These are phyloP conservation scores for Drosophila incognita DNA, from an alignment of 2,888 invertebrate species.

Conservation along the genomic window DNA sequence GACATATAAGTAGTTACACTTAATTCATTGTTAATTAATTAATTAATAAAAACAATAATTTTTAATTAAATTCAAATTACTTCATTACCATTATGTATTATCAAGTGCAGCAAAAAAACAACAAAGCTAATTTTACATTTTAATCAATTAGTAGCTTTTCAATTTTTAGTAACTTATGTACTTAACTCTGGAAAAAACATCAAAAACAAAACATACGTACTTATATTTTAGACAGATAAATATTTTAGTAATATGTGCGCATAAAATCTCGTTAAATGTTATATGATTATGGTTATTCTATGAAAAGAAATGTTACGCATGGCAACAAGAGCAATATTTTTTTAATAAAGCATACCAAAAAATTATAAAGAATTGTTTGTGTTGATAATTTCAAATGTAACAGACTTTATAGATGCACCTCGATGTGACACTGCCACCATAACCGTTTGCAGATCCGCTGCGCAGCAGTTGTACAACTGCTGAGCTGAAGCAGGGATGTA, in stretches of 20 bases:
- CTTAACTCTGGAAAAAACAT: conserved; percentile 20
- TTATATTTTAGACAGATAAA: conserved; percentile 48
- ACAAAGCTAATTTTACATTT: conserved; percentile 41
- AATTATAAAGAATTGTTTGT: not conserved
- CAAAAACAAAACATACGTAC: not conserved
- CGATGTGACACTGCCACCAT: not conserved
- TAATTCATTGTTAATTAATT: conserved; percentile 55
- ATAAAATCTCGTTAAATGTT: conserved; percentile 65
- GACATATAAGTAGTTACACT: conserved; percentile 71
- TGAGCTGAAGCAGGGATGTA: not conserved
- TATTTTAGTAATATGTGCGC: conserved; percentile 47
- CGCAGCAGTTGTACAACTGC: not conserved
- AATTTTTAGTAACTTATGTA: conserved; percentile 43
- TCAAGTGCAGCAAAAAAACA: conserved; percentile 27
- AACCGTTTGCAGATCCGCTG: not conserved
- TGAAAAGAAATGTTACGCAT: conserved; percentile 69
- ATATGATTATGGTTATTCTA: conserved; percentile 63
- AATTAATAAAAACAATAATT: conserved; percentile 46
- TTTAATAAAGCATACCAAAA: conserved; percentile 70
- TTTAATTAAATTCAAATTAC: conserved; percentile 43
- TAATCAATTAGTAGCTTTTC: conserved; percentile 46
- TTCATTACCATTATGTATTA: conserved; percentile 75
- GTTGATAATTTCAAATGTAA: conserved; percentile 1
- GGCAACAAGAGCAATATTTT: conserved; percentile 78
- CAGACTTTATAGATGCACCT: not conserved